Evolutionary conservation across 1,140 invertebrate genomes (phyloP).

Genomic region (Aethina tumida): DNA sequence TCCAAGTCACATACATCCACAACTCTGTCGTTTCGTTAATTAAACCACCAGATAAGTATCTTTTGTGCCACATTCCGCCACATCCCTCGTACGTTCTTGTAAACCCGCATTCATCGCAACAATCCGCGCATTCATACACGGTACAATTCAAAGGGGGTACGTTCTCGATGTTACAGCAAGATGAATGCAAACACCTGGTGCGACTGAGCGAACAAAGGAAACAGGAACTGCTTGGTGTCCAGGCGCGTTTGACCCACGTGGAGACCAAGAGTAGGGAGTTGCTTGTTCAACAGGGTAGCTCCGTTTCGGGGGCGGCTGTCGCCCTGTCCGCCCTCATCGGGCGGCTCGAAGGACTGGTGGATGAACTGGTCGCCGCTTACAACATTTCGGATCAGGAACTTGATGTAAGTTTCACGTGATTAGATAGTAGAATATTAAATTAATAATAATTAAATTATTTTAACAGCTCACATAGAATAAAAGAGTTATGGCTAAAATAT

Average conservation of each 20-base stretch:
- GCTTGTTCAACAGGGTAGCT: slow-evolving; percentile 56
- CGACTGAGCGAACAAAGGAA: slow-evolving; percentile 68
- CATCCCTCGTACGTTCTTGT: too few relatives aligned
- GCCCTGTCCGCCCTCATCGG: slow-evolving; percentile 59
- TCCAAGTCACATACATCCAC: too few relatives aligned
- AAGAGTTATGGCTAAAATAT: too few relatives aligned
- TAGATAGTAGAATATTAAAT: background rate
- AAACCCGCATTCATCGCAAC: too few relatives aligned
- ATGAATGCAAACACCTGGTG: slow-evolving; percentile 64
- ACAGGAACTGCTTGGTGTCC: slow-evolving; percentile 58
- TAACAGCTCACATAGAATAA: too few relatives aligned
- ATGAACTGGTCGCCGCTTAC: slow-evolving; percentile 61
- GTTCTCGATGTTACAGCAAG: slow-evolving; percentile 55
- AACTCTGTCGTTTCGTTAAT: too few relatives aligned
- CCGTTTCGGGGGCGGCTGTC: slow-evolving; percentile 58
- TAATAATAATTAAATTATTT: too few relatives aligned
- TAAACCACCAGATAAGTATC: too few relatives aligned
- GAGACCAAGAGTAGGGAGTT: slow-evolving; percentile 54
- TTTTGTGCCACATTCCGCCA: too few relatives aligned
- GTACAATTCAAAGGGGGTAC: too few relatives aligned
- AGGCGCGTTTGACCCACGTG: slow-evolving; percentile 49
- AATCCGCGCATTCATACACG: too few relatives aligned
- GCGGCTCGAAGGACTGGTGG: slow-evolving; percentile 57
- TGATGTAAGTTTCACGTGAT: slow-evolving; percentile 42
- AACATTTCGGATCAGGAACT: slow-evolving; percentile 64